Base-by-base conservation (phyloP, 2,888 invertebrate species). In the Mythimna ferrago region DNA sequence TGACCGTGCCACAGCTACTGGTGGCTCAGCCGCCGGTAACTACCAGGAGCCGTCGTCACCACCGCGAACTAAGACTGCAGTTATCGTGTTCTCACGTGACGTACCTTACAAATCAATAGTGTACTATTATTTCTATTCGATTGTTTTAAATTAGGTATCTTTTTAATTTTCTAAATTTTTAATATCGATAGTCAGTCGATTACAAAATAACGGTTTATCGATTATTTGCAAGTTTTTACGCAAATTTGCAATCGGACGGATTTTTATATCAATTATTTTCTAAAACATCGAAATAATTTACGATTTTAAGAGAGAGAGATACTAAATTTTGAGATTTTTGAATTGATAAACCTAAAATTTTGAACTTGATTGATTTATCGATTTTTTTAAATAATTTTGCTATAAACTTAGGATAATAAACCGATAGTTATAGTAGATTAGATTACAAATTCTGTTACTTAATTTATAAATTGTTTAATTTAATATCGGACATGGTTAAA, bases 1-100 rank as follows among this genome's bases (percentile, higher is more conserved):
- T 96, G 95, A 96, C 95, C 92, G 73, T 88, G 87, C 83, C 91
- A 88, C 81, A 92, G 93, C 91, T 90, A 88, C 83, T 92, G 92
- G 92, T 90, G 87, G 86, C 88, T 96, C 85, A 91, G 90, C 69
- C 89, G 86, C 87, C 88, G 83, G 86, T 88, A 84, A 86, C 80
- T 35, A 48, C 44, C 51, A 62, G 41, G 58, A 41, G 44, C 44
- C 64, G n/a, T 21, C 66, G 56, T 54, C 53, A 73, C 82, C 57
- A 56, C 56, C 60, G 70, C 70, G 44, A 60, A 62, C 32, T 57
- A 83, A 75, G 83, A 81, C 80, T 79, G 80, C 80, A 68, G 71
- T 32, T 70, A 78, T 51, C 38, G 79, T 78, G 66, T 21, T 60
- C 56, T 38, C 35, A 68, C 73, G 48, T 62, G 26, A 71, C 71